Evolutionary conservation across 35 echinoderm and acorn worm species (phyloP).

Genomic region (Holothuria glaberrima): DNA sequence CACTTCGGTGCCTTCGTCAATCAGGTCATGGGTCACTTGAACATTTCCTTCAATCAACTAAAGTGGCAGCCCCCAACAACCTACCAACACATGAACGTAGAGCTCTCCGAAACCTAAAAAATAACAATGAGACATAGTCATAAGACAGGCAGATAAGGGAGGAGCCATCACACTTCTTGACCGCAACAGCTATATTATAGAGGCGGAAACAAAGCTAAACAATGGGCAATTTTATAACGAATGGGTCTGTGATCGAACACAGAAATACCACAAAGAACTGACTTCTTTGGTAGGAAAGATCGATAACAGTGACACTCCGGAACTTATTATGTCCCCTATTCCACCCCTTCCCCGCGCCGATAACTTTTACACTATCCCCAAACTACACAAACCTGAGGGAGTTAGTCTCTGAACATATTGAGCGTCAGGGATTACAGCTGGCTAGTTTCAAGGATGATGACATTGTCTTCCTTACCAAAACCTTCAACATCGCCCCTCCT

Average conservation of each 20-base stretch:
- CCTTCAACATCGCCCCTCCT: not conserved
- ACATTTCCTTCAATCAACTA: not conserved
- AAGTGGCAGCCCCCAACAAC: not conserved
- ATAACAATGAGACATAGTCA: not conserved
- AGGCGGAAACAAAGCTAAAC: slow-evolving; percentile 7
- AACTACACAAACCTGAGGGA: not conserved
- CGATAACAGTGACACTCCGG: not conserved
- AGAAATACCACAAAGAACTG: not conserved
- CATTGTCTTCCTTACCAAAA: not conserved
- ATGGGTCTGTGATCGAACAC: not conserved
- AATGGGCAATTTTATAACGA: not conserved
- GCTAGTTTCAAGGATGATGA: not conserved
- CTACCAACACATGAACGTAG: not conserved
- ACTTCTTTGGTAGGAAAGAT: not conserved
- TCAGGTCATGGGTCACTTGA: too few species aligned
- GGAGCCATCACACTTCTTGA: not conserved
- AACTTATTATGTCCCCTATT: not conserved
- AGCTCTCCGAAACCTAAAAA: not conserved
- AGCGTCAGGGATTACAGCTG: not conserved
- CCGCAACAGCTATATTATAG: not conserved
- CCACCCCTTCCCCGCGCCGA: not conserved
- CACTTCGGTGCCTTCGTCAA: too few species aligned
- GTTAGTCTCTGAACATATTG: not conserved
- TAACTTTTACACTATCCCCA: slow-evolving; percentile 32
- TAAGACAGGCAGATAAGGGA: slow-evolving; percentile 31